Conservation (phyloP, 2,888 invertebrate species). For the Hyppa rectilinea region DNA sequence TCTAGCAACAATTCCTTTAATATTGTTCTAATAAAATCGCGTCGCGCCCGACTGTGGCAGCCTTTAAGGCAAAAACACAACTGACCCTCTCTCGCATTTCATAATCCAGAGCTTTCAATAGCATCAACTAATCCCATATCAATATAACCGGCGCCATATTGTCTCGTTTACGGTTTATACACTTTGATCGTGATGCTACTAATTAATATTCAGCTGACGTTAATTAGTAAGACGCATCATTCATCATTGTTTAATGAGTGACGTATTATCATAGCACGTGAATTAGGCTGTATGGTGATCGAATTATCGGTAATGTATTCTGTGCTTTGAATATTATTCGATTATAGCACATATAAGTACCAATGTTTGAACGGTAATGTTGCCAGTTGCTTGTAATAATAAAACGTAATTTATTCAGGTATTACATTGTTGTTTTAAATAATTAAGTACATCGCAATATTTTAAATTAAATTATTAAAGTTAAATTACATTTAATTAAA, state of each 20-base stretch:
- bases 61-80: no score
- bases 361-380: background rate
- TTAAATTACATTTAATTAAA: no score
- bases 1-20: no score
- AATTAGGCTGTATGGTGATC: background rate
- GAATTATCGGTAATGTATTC: slow-evolving; percentile 2
- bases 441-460: no score
- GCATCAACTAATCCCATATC: background rate
- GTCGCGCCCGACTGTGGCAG: no score
- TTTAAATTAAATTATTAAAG: no score
- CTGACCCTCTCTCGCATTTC: background rate
- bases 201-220: slow-evolving; percentile 22
- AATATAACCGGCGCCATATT: background rate
- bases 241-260: slow-evolving; percentile 3
- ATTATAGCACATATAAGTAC: background rate
- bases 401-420: no score
- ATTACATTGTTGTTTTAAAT: no score
- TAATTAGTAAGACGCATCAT: slow-evolving; percentile 27
- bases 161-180: slow-evolving; percentile 19
- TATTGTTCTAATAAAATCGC: no score
- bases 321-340: background rate
- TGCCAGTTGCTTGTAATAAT: background rate
- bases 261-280: background rate
- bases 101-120: background rate
- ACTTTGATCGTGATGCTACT: background rate